A percentile compares a stretch with the other conserved stretches of the same genome.
phyloP scores from a whole-genome alignment of 2,888 invertebrate species.

The Amphimallon solstitiale region DNA sequence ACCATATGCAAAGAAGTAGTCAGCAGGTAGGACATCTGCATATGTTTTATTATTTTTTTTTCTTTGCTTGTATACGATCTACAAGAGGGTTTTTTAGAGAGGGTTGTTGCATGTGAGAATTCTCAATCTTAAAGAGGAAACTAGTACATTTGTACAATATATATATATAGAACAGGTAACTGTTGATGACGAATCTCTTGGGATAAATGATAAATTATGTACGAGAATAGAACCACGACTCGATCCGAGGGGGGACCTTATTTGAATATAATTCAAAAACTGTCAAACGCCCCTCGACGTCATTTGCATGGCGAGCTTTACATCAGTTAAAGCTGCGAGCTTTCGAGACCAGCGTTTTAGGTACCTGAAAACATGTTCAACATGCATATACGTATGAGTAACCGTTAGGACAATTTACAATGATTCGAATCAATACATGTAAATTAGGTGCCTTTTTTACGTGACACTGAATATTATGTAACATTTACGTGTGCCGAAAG shows the following conservation, averaged over 20 bases:
- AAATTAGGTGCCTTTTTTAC: slow-evolving; percentile 36
- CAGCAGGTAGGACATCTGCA: slow-evolving; percentile 62
- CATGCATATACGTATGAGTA: slow-evolving; percentile 26
- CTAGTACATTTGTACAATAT: slow-evolving; percentile 38
- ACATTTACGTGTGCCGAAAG: slow-evolving; percentile 1
- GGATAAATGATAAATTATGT: slow-evolving; percentile 60
- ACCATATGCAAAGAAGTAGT: slow-evolving; percentile 59
- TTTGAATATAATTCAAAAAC: slow-evolving; percentile 63
- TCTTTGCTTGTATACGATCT: not conserved
- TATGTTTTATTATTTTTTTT: slow-evolving; percentile 39
- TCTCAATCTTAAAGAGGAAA: slow-evolving; percentile 39
- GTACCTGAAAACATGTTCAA: slow-evolving; percentile 27
- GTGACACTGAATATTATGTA: slow-evolving; percentile 16
- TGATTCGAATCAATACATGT: slow-evolving; percentile 38
- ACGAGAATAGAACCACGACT: slow-evolving; percentile 52
- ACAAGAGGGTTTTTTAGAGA: slow-evolving; percentile 37
- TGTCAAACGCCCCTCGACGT: slow-evolving; percentile 60
- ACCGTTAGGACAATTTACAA: slow-evolving; percentile 37
- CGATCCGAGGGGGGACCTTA: slow-evolving; percentile 52
- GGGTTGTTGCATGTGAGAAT: slow-evolving; percentile 40
- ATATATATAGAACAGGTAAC: slow-evolving; percentile 54
- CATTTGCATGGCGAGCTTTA: slow-evolving; percentile 57
- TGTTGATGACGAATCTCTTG: slow-evolving; percentile 52
- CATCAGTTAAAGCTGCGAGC: slow-evolving; percentile 32
- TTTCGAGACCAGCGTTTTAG: slow-evolving; percentile 8